Percentiles rank a stretch among this genome's conserved stretches.
These are phyloP conservation scores for Sapayoa aenigma DNA, from an alignment of 2,113 vertebrate genomes.

Conservation along the genomic window DNA sequence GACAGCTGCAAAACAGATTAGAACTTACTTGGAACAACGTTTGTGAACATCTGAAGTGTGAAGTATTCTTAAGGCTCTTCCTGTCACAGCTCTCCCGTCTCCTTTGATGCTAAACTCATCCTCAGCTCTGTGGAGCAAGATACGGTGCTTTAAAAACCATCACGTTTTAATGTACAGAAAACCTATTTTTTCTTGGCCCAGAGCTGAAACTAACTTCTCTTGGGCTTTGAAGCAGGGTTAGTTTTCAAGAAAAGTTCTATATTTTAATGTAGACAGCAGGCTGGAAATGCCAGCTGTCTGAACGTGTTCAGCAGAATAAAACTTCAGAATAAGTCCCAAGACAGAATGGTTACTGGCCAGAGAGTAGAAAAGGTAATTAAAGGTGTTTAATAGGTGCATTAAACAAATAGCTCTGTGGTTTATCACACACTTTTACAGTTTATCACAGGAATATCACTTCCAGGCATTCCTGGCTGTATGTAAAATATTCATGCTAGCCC, in stretches of 20 bases:
- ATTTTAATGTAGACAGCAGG: not conserved
- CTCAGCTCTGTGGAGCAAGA: not conserved
- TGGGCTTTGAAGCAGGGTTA: not conserved
- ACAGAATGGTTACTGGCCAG: not conserved
- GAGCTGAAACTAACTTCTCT: not conserved
- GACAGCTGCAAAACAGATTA: not conserved
- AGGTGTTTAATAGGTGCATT: not conserved
- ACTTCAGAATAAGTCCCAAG: not conserved
- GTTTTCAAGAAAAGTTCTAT: not conserved
- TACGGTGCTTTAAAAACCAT: not conserved
- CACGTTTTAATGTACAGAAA: not conserved
- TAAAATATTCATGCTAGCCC: not conserved
- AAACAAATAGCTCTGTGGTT: constrained; percentile 15
- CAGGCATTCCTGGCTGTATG: not conserved
- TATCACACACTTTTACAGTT: not conserved
- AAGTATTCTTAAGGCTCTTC: not conserved
- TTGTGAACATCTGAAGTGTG: not conserved
- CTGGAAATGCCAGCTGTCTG: not conserved
- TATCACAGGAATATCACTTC: not conserved
- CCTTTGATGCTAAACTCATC: not conserved
- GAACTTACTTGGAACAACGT: not conserved
- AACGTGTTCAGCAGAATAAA: not conserved
- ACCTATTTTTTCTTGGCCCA: not conserved
- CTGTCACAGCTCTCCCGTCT: not conserved
- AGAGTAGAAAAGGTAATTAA: not conserved